Conservation (phyloP, 1,140 invertebrate species). For the Lordiphosa clarofinis region DNA sequence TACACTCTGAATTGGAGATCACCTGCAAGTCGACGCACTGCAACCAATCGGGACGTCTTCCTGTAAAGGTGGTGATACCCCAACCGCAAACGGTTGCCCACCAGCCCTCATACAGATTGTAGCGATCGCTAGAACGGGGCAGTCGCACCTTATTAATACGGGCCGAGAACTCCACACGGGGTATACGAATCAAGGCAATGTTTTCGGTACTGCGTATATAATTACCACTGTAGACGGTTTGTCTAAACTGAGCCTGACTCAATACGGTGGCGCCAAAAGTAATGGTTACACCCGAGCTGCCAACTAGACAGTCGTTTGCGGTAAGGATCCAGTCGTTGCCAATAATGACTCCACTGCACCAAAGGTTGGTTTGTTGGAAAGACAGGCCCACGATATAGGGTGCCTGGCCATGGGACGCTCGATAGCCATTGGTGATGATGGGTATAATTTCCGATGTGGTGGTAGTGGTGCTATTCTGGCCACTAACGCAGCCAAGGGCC, state of each 20-base stretch:
- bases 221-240: slow-evolving; percentile 15
- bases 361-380: slow-evolving; percentile 26
- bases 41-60: slow-evolving; percentile 19
- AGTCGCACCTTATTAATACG: slow-evolving; percentile 23
- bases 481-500: neutral
- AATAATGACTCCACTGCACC: slow-evolving; percentile 56
- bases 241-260: slow-evolving; percentile 6
- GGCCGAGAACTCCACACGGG: slow-evolving; percentile 20
- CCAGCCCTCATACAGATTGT: slow-evolving; percentile 24
- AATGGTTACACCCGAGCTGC: slow-evolving; percentile 30
- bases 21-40: slow-evolving; percentile 53
- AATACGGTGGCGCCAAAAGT: slow-evolving; percentile 63
- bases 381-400: slow-evolving; percentile 80
- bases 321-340: slow-evolving; percentile 47
- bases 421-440: slow-evolving; percentile 41
- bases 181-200: slow-evolving; percentile 43
- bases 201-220: slow-evolving; percentile 33
- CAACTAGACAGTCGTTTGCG: slow-evolving; percentile 24
- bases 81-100: slow-evolving; percentile 39
- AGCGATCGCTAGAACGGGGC: slow-evolving; percentile 15
- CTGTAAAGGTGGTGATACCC: slow-evolving; percentile 28
- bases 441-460: no score
- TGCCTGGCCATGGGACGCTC: slow-evolving; percentile 56
- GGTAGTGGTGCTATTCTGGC: no score
- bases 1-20: slow-evolving; percentile 39